Conservation (phyloP, 1,140 invertebrate genomes). For the Cyphomyrmex costatus region DNA sequence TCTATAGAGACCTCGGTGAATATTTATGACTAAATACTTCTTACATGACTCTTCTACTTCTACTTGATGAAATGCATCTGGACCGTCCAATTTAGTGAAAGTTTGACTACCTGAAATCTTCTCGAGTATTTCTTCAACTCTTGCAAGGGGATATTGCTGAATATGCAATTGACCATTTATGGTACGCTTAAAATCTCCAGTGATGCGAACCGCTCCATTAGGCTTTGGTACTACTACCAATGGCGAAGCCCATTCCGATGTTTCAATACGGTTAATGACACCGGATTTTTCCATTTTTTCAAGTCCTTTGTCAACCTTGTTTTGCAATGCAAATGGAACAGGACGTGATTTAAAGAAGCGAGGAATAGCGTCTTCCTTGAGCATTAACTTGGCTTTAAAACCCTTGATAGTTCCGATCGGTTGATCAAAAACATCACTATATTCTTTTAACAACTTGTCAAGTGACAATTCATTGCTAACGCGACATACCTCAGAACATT, state of each 20-base stretch:
- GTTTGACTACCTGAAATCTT: not conserved
- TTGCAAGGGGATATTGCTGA: not conserved
- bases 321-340: not conserved
- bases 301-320: not conserved
- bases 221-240: not conserved
- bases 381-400: not conserved
- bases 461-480: not conserved
- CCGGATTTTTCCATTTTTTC: not conserved
- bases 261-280: not conserved
- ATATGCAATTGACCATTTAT: not conserved
- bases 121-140: not conserved
- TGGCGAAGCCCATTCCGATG: constrained; percentile 10
- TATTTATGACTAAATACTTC: constrained; percentile 38
- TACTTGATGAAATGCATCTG: constrained; percentile 15
- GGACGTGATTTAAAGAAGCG: not conserved
- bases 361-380: not conserved
- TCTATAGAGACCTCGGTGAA: not conserved
- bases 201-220: not conserved
- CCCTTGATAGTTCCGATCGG: not conserved
- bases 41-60: constrained; percentile 8
- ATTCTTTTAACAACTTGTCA: not conserved
- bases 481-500: not conserved
- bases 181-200: not conserved
- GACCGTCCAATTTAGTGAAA: constrained; percentile 2
- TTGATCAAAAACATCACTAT: not conserved